Evolutionary conservation across 2,888 invertebrate genomes (phyloP), one percentile per base, ranked within the genome.

Genomic region (Cyaniris semiargus): DNA sequence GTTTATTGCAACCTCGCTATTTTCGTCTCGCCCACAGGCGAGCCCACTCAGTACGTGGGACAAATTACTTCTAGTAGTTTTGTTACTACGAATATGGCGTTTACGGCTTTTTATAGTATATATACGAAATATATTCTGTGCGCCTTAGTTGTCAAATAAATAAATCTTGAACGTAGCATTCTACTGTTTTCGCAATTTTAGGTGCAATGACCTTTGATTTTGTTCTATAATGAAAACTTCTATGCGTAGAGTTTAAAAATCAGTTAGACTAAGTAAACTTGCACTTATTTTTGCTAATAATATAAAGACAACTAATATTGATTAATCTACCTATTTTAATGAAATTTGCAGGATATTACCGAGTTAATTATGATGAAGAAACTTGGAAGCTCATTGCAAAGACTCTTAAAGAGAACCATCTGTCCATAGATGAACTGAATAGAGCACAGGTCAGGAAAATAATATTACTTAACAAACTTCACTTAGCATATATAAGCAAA

Each of bases 321-420:
- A n/a, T n/a, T n/a, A n/a, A n/a, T n/a, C n/a, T n/a, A n/a, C n/a
- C n/a, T n/a, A n/a, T 60, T 60, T 60, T 10, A 13, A 21, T 56
- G n/a, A 6, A n/a, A 8, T 76, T 88, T 89, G 34, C 86, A 95
- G 95, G 95, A 8, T 95, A 93, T 81, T 95, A 95, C 80, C 89
- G 95, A 66, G 95, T 95, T 0, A 95, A 95, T 82, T 96, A 96
- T 78, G 95, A 95, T 38, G 71, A 80, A 0, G 82, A 84, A 0
- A 94, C 94, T 13, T 96, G 95, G 96, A 83, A 84, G 15, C 84
- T 92, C 0, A 94, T 96, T 27, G 94, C 94, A 0, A 83, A 88
- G 1, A 90, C 91, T 13, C 85, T 96, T 56, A 90, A 87, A 48
- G 86, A 85, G 23, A 81, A 90, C 3, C 90, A 92, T 66, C 78